Conservation (phyloP, 1,140 invertebrate genomes). For the Theocolax elegans region DNA sequence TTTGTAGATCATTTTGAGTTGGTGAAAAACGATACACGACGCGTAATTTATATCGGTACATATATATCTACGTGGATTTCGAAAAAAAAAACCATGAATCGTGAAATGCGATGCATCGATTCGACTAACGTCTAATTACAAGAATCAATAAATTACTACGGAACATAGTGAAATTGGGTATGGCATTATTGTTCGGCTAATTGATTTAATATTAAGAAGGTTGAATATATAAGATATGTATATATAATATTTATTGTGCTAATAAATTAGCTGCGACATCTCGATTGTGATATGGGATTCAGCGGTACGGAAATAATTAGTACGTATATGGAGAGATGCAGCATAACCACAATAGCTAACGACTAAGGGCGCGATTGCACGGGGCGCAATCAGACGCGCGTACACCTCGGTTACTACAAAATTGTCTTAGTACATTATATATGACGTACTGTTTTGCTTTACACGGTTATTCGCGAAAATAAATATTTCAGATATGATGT, state of each 20-base stretch:
- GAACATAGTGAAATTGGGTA: too few species aligned
- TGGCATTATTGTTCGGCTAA: too few species aligned
- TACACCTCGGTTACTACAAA: not conserved
- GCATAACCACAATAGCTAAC: conserved; percentile 6
- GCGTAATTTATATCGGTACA: too few species aligned
- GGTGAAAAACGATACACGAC: not conserved
- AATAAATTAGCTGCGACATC: not conserved
- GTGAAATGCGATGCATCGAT: too few species aligned
- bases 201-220: too few species aligned
- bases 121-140: too few species aligned
- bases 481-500: too few species aligned
- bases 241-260: not conserved
- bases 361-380: not conserved
- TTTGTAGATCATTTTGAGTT: conserved; percentile 5
- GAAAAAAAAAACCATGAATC: not conserved
- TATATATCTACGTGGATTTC: too few species aligned
- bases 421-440: not conserved
- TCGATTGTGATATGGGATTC: not conserved
- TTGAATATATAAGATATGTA: too few species aligned
- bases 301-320: conserved; percentile 27
- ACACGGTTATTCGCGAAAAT: too few species aligned
- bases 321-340: conserved; percentile 6
- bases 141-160: too few species aligned
- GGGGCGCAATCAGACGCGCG: not conserved
- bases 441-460: too few species aligned